Base-by-base conservation (phyloP, 2,888 invertebrate genomes). In the Monoplex corrugatus region DNA sequence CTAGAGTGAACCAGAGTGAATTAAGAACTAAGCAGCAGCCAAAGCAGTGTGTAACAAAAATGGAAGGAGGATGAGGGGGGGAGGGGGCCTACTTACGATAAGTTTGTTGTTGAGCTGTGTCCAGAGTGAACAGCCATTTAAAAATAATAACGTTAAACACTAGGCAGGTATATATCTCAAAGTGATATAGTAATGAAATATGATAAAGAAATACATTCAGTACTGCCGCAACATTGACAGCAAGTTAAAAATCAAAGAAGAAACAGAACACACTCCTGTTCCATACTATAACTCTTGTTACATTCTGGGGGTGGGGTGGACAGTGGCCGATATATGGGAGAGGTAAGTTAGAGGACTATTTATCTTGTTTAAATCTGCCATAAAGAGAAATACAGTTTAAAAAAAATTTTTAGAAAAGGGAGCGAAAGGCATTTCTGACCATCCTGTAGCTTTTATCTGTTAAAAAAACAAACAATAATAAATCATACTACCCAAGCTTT, bases 41-140 rank as follows among this genome's bases (percentile, higher is more conserved):
- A 45, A 82, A 78, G 72, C 80, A 86, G 45, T 38, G 32, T 28
- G 72, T 44, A 82, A 84, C 50, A 23, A 82, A 75, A 80, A 57
- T 38, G 80, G 40, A 13, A 50, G 40, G 35, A 83, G 13, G 68
- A 40, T 2, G 40, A 45, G 44, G 80, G 80, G 80, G 45, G 32
- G 45, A 44, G 68, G n/a, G 0, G 68, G 84, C 75, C 86, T 72
- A 90, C 91, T 90, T 89, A 91, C 91, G 89, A 90, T 85, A 90
- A 32, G 84, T 85, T 88, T 90, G 90, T 89, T 90, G 90, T 87
- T 90, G 32, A 90, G 90, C 90, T 90, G 90, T 85, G 84, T 84
- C 87, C 40, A 72, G 72, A 68, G n/a, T 19, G 44, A 86, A 68
- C 68, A 72, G 32, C 68, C 32, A 45, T 13, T n/a, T n/a, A 40